A percentile compares a stretch with the other conserved stretches of the same genome.
Evolutionary conservation across 37 sponge, comb jelly and placozoan genomes (phyloP).

Genomic region (Oscarella lobularis): DNA sequence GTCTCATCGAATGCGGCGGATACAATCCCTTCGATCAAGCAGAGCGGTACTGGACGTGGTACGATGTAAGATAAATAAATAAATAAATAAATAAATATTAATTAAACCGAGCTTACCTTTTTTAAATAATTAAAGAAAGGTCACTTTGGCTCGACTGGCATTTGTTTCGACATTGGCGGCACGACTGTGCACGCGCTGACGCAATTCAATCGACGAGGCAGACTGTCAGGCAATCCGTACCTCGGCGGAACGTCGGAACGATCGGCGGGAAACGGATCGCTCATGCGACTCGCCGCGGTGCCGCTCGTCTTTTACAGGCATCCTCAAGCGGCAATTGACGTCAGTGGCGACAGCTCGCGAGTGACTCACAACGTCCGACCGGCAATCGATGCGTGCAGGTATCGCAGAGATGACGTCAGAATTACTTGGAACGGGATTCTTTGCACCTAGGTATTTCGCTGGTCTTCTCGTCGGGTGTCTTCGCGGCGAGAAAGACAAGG

Average conservation of each 20-base stretch:
- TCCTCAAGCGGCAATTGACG: constrained; percentile 50
- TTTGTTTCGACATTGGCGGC: constrained; percentile 51
- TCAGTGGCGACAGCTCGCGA: constrained; percentile 34
- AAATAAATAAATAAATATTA: neutral
- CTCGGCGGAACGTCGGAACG: constrained; percentile 32
- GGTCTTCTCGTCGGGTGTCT: constrained; percentile 70
- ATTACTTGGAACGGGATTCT: neutral
- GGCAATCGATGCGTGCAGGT: constrained; percentile 71
- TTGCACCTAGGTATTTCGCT: constrained; percentile 46
- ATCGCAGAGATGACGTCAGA: neutral
- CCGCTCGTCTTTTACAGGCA: constrained; percentile 42
- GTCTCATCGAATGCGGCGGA: constrained; percentile 65
- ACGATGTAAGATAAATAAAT: constrained; percentile 39
- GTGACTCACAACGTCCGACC: constrained; percentile 54
- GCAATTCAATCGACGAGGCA: neutral
- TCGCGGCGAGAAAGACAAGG: constrained; percentile 43
- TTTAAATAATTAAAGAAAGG: too few species aligned
- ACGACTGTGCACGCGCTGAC: neutral
- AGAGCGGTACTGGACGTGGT: constrained; percentile 58
- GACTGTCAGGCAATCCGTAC: constrained; percentile 19
- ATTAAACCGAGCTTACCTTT: neutral
- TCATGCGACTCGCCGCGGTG: constrained; percentile 67
- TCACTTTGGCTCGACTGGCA: constrained; percentile 61
- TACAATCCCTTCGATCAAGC: constrained; percentile 57
- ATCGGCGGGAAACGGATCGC: constrained; percentile 78